Conservation (phyloP, 2,888 invertebrate genomes). For the Liodrosophila aerea region DNA sequence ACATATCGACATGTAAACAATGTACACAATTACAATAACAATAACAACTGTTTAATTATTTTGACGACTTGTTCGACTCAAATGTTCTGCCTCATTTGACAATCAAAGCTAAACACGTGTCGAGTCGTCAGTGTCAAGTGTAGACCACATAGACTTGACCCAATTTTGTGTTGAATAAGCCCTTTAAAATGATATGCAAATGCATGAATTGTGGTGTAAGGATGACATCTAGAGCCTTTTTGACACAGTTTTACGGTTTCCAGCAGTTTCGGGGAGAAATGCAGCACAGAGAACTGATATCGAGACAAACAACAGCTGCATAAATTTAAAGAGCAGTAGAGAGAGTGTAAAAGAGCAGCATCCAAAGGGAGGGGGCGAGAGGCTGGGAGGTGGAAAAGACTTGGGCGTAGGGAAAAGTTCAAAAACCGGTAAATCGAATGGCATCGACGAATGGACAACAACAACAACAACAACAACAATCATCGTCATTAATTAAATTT, state of each 20-base stretch:
- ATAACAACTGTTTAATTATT: slow-evolving; percentile 11
- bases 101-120: slow-evolving; percentile 26
- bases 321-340: slow-evolving; percentile 54
- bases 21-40: background rate
- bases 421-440: slow-evolving; percentile 66
- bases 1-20: slow-evolving; percentile 29
- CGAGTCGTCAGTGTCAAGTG: slow-evolving; percentile 54
- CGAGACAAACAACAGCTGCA: slow-evolving; percentile 51
- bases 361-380: slow-evolving; percentile 14
- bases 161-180: slow-evolving; percentile 30
- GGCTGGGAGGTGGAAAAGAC: slow-evolving; percentile 6
- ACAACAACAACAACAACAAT: slow-evolving; percentile 49
- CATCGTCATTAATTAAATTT: slow-evolving; percentile 62
- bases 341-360: slow-evolving; percentile 2
- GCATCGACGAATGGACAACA: no score
- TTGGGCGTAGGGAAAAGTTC: slow-evolving; percentile 63
- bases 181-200: slow-evolving; percentile 20
- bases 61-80: slow-evolving; percentile 1
- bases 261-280: slow-evolving; percentile 46
- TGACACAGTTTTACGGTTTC: slow-evolving; percentile 40
- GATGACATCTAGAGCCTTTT: slow-evolving; percentile 44
- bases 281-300: slow-evolving; percentile 48
- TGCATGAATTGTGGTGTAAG: slow-evolving; percentile 32
- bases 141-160: slow-evolving; percentile 58
- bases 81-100: slow-evolving; percentile 36